phyloP scores from a whole-genome alignment of 2,797 vertebrate genomes.

The Miichthys miiuy region DNA sequence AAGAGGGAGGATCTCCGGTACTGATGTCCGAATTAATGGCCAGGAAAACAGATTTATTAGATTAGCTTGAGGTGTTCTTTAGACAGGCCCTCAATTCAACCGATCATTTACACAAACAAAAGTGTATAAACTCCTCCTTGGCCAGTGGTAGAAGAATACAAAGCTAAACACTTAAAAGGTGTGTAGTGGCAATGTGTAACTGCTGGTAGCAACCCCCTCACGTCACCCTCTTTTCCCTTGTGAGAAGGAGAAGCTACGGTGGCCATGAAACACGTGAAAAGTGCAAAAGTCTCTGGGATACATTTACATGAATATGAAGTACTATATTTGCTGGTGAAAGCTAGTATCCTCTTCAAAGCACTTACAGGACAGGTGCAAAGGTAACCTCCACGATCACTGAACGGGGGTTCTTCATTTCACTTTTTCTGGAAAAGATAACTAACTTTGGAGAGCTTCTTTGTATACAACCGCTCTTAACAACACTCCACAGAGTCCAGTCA shows the following conservation, averaged over 20 bases:
- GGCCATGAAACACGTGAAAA: no score
- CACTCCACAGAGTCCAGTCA: slow-evolving; percentile 24
- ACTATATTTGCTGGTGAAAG: not conserved
- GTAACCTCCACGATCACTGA: not conserved
- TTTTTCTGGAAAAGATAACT: not conserved
- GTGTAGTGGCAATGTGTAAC: no score
- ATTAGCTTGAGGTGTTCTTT: slow-evolving; percentile 37
- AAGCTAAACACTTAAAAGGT: no score
- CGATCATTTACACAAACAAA: slow-evolving; percentile 8
- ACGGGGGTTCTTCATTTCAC: not conserved
- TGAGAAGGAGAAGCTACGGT: no score
- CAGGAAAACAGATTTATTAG: slow-evolving; percentile 41
- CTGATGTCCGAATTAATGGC: slow-evolving; percentile 46
- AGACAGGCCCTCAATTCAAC: slow-evolving; percentile 6
- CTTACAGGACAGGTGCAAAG: not conserved
- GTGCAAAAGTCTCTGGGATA: no score
- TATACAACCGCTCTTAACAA: slow-evolving; percentile 5
- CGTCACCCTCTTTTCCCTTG: no score
- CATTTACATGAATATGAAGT: not conserved
- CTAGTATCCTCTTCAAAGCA: not conserved
- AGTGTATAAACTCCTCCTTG: not conserved
- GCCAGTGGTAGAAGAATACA: not conserved
- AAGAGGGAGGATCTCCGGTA: slow-evolving; percentile 51
- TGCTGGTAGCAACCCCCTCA: no score
- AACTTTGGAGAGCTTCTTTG: slow-evolving; percentile 1